A percentile compares a stretch with the other conserved stretches of the same genome.
phyloP scores from a whole-genome alignment of 2,888 invertebrate species.

The Tetheella fluctuosa region DNA sequence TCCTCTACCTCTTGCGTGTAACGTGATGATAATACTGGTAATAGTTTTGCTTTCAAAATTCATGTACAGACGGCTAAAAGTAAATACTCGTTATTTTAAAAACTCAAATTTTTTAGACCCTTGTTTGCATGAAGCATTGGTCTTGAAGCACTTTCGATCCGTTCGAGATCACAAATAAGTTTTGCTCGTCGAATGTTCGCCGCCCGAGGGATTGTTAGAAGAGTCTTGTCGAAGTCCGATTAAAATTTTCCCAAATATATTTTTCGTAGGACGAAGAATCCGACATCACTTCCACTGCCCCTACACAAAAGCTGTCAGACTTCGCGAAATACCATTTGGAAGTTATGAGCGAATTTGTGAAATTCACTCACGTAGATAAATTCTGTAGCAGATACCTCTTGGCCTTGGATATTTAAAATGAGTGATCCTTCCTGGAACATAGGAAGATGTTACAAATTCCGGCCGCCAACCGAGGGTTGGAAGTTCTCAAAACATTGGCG shows the following conservation, averaged over 20 bases:
- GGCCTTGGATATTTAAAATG: slow-evolving; percentile 25
- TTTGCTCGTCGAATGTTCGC: slow-evolving; percentile 12
- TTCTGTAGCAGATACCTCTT: slow-evolving; percentile 21
- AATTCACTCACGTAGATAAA: slow-evolving; percentile 37
- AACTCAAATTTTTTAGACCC: background rate
- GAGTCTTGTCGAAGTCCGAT: slow-evolving; percentile 11
- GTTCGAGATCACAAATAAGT: slow-evolving; percentile 9
- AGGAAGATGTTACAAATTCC: slow-evolving; percentile 27
- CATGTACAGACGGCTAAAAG: no score
- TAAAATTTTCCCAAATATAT: slow-evolving; percentile 8
- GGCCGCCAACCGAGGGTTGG: slow-evolving; percentile 4
- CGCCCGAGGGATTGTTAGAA: slow-evolving; percentile 4
- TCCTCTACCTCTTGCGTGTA: no score
- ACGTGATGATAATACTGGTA: no score
- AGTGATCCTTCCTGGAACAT: slow-evolving; percentile 18
- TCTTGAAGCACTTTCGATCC: slow-evolving; percentile 9
- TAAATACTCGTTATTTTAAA: background rate
- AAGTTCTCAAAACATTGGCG: background rate
- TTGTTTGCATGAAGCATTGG: slow-evolving; percentile 3
- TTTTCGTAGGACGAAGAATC: slow-evolving; percentile 5
- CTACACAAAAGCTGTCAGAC: slow-evolving; percentile 17
- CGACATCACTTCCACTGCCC: slow-evolving; percentile 7
- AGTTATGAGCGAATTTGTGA: slow-evolving; percentile 33
- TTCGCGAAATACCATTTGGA: slow-evolving; percentile 21
- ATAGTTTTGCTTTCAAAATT: no score